A percentile compares a stretch with the other conserved stretches of the same genome.
Conservation (phyloP, 64 coral and sea anemone genomes). For the Acropora tenuis region DNA sequence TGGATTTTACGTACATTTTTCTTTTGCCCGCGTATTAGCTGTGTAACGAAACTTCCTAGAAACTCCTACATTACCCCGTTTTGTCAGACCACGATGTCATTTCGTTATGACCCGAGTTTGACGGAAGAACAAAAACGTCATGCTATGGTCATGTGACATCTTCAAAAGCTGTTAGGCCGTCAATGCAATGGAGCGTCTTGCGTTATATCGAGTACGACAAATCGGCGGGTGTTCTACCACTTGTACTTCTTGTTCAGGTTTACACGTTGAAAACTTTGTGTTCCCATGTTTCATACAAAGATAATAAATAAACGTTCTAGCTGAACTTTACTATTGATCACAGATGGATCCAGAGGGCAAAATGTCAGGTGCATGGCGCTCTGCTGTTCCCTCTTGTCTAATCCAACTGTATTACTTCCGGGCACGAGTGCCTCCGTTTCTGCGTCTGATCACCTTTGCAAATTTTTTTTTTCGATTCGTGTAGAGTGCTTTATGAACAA, state of each 20-base stretch:
- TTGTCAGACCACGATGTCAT: slow-evolving; percentile 3
- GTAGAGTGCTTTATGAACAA: slow-evolving; percentile 20
- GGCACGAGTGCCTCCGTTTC: slow-evolving; percentile 23
- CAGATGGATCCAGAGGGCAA: slow-evolving; percentile 24
- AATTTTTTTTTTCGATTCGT: slow-evolving; percentile 22
- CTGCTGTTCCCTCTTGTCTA: slow-evolving; percentile 22
- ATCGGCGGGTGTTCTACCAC: slow-evolving; percentile 21
- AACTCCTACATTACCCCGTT: slow-evolving; percentile 15
- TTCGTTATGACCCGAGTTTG: background rate
- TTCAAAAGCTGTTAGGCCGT: slow-evolving; percentile 11
- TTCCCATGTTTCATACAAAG: slow-evolving; percentile 14
- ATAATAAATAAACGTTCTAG: slow-evolving; percentile 14
- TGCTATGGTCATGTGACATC: slow-evolving; percentile 21
- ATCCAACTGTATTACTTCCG: slow-evolving; percentile 20
- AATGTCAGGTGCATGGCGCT: slow-evolving; percentile 18
- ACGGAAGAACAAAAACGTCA: slow-evolving; percentile 26
- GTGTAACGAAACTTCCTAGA: slow-evolving; percentile 38
- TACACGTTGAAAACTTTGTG: slow-evolving; percentile 23
- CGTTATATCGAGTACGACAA: slow-evolving; percentile 20
- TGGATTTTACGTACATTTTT: slow-evolving; percentile 52
- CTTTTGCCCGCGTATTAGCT: slow-evolving; percentile 25
- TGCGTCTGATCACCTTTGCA: slow-evolving; percentile 26
- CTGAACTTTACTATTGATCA: slow-evolving; percentile 13
- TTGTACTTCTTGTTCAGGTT: slow-evolving; percentile 16
- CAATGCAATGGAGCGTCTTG: slow-evolving; percentile 22